Conservation (phyloP, 2,113 vertebrate species). For the Pelmatolapia mariae region DNA sequence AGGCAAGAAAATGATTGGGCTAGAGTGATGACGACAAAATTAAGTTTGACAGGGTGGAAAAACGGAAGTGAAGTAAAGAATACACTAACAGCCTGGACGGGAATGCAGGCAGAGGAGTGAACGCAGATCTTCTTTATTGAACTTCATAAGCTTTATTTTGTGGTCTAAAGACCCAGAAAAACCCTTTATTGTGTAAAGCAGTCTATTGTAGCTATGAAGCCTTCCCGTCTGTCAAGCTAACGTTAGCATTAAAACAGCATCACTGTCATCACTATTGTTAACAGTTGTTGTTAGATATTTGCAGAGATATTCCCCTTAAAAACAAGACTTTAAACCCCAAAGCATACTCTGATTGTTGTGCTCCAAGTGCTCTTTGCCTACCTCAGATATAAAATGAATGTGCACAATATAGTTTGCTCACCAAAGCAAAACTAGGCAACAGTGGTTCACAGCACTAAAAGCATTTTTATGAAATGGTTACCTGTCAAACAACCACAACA, state of each 20-base stretch:
- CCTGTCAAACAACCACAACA: neutral
- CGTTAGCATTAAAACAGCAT: neutral
- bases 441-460: neutral
- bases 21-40: neutral
- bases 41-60: neutral
- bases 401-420: neutral
- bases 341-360: neutral
- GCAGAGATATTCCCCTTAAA: neutral
- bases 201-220: neutral
- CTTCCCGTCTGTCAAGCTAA: neutral
- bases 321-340: neutral
- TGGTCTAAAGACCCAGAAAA: neutral
- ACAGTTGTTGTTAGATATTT: neutral
- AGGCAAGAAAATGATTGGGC: neutral
- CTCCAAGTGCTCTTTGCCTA: neutral
- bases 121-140: neutral
- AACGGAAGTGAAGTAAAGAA: neutral
- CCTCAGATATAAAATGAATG: neutral
- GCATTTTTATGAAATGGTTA: neutral
- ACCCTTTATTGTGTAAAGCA: neutral
- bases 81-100: neutral
- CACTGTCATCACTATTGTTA: neutral
- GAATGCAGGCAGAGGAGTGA: neutral
- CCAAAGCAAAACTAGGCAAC: neutral
- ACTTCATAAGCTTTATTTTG: neutral